phyloP scores from a whole-genome alignment of 2,888 invertebrate genomes.

The Epistrophella euchroma region DNA sequence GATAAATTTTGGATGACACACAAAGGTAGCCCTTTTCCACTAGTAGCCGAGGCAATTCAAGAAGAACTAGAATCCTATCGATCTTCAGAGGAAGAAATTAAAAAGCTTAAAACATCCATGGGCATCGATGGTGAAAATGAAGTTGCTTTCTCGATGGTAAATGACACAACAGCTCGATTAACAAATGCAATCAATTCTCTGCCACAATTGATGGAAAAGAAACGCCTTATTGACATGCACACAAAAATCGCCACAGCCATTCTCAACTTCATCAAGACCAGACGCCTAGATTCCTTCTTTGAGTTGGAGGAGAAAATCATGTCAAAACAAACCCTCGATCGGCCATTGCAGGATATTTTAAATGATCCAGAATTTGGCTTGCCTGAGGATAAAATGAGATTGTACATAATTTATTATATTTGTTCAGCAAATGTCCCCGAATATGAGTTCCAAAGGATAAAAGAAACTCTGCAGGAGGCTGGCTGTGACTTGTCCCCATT shows the following conservation, averaged over 20 bases:
- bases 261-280: slow-evolving; percentile 92
- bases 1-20: slow-evolving; percentile 97
- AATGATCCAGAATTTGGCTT: slow-evolving; percentile 94
- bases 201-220: slow-evolving; percentile 98
- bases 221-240: slow-evolving; percentile 98
- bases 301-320: slow-evolving; percentile 99
- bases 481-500: slow-evolving; percentile 94
- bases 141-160: slow-evolving; percentile 93
- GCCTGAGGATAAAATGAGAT: slow-evolving; percentile 95
- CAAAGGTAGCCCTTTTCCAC: slow-evolving; percentile 96
- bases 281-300: slow-evolving; percentile 97
- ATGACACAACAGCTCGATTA: slow-evolving; percentile 95
- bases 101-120: slow-evolving; percentile 96
- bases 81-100: slow-evolving; percentile 97
- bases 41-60: slow-evolving; percentile 99
- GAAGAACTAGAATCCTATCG: slow-evolving; percentile 98
- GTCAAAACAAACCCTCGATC: slow-evolving; percentile 92
- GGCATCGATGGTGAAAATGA: slow-evolving; percentile 95
- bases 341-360: slow-evolving; percentile 94
- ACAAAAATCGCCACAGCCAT: slow-evolving; percentile 98
- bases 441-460: slow-evolving; percentile 92
- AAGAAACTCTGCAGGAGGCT: slow-evolving; percentile 89
- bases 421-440: slow-evolving; percentile 92
- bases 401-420: slow-evolving; percentile 96
- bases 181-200: slow-evolving; percentile 98